Evolutionary conservation across 2,113 vertebrate species (phyloP).

Genomic region (Platycercus adscitus): DNA sequence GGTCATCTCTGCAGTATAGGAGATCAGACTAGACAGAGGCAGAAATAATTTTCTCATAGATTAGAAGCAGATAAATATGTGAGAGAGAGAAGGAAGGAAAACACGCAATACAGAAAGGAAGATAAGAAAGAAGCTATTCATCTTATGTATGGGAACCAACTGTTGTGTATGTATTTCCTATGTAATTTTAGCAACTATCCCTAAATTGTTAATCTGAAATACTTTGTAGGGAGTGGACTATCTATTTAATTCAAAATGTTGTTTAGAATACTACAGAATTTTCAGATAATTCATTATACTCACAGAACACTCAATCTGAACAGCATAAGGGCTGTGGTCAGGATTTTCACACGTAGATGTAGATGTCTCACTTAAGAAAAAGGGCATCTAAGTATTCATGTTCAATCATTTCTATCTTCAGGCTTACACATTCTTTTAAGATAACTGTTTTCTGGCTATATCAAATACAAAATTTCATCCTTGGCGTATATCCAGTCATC

Average conservation of each 20-base stretch:
- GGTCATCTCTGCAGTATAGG: not conserved
- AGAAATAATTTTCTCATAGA: constrained; percentile 58
- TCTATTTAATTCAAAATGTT: constrained; percentile 32
- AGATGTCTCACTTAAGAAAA: not conserved
- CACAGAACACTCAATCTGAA: not conserved
- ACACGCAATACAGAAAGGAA: not conserved
- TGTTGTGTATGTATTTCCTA: constrained; percentile 22
- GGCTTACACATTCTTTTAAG: not conserved
- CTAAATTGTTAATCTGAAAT: constrained; percentile 43
- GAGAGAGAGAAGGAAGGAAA: constrained; percentile 17
- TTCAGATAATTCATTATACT: not conserved
- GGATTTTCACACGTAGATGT: not conserved
- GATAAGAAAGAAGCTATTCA: constrained; percentile 43
- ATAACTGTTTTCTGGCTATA: not conserved
- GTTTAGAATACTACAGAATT: not conserved
- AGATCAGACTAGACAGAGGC: constrained; percentile 21
- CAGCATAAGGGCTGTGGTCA: not conserved
- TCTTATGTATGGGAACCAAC: constrained; percentile 30
- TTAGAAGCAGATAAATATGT: constrained; percentile 67
- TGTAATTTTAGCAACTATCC: constrained; percentile 20
- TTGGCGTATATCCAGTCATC: too few relatives aligned
- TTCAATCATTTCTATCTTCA: not conserved
- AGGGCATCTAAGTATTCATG: not conserved
- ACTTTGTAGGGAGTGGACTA: constrained; percentile 29
- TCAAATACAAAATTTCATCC: not conserved